Conservation (phyloP, 2,797 vertebrate species). For the Platyrinchus mystaceus region DNA sequence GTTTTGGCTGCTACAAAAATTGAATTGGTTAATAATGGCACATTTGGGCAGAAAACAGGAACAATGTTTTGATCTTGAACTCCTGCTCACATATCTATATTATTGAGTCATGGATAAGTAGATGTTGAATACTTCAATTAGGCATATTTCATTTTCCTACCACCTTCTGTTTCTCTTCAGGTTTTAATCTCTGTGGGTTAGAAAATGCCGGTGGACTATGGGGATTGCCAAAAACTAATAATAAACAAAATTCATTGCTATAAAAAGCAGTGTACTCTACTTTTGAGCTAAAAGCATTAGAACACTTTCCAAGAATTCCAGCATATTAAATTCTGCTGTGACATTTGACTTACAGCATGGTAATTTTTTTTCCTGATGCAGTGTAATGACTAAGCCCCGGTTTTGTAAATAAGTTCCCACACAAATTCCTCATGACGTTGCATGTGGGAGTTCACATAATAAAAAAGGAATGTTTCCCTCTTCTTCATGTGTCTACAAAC, state of each 20-base stretch:
- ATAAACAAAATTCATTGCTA: slow-evolving; percentile 53
- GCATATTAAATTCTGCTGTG: slow-evolving; percentile 58
- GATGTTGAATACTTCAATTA: neutral
- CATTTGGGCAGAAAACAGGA: neutral
- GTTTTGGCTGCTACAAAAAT: neutral
- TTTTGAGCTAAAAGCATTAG: slow-evolving; percentile 13
- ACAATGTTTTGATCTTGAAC: neutral
- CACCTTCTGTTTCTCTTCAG: slow-evolving; percentile 37
- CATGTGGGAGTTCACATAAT: slow-evolving; percentile 72
- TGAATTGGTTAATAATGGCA: neutral
- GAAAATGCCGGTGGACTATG: slow-evolving; percentile 8
- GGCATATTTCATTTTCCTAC: neutral
- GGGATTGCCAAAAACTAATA: slow-evolving; percentile 36
- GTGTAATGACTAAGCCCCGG: slow-evolving; percentile 46
- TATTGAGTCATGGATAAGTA: neutral
- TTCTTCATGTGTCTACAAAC: neutral
- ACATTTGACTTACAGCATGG: slow-evolving; percentile 70
- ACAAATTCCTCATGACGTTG: slow-evolving; percentile 70
- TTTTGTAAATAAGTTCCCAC: slow-evolving; percentile 77
- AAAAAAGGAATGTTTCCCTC: slow-evolving; percentile 68
- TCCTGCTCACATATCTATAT: neutral
- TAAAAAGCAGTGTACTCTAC: neutral
- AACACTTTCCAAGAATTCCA: slow-evolving; percentile 61
- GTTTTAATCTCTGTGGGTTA: slow-evolving; percentile 30
- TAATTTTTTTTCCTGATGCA: slow-evolving; percentile 27